These are phyloP conservation scores for Narcine bancroftii DNA, from an alignment of 2,113 vertebrate genomes.

Conservation along the genomic window DNA sequence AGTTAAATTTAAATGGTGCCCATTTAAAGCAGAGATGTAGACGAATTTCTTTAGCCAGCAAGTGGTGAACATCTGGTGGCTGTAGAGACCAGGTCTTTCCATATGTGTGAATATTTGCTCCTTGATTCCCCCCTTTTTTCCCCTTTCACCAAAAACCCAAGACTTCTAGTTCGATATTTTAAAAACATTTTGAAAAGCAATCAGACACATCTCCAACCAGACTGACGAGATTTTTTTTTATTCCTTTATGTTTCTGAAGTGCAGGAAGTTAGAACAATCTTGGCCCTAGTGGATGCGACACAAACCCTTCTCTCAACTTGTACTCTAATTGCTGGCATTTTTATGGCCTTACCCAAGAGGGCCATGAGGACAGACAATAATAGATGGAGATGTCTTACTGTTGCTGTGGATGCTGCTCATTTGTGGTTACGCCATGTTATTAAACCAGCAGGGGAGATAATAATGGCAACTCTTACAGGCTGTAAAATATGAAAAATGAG, in stretches of 20 bases:
- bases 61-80: too few species aligned
- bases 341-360: not conserved
- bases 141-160: too few species aligned
- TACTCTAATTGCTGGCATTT: slow-evolving; percentile 11
- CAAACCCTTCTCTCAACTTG: not conserved
- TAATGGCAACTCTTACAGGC: not conserved
- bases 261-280: not conserved
- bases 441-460: not conserved
- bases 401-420: not conserved
- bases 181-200: not conserved
- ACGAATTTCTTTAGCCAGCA: too few species aligned
- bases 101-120: too few species aligned
- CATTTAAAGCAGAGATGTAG: too few species aligned
- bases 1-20: too few species aligned
- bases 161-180: too few species aligned
- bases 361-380: not conserved
- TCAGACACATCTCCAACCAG: not conserved
- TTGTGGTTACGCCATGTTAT: not conserved
- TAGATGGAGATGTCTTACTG: not conserved
- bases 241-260: not conserved
- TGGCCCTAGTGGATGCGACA: not conserved
- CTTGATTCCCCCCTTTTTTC: too few species aligned
- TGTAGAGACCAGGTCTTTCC: too few species aligned
- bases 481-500: not conserved
- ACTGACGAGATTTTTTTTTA: not conserved